Base-by-base conservation (phyloP, 2,113 vertebrate species). In the Eudorcas thomsonii region DNA sequence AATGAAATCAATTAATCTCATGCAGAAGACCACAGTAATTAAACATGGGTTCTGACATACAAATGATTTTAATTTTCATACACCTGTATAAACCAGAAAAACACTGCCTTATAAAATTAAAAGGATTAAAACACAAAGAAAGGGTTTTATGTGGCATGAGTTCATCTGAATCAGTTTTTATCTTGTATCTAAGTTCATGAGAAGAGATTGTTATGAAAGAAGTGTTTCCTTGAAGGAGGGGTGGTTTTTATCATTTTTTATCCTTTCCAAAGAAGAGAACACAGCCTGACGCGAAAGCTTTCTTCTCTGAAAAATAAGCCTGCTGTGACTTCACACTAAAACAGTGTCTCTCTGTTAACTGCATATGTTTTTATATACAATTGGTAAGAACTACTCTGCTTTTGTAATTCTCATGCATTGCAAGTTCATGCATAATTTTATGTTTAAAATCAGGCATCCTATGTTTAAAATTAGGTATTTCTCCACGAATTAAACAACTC, bases 31-130 rank as follows among this genome's bases (percentile, higher is more conserved):
- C 45, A 57, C 1, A 71, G 26, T 94, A 85, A 95, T 97, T 94
- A 96, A 95, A 90, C 17, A 67, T 43, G 43, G 13, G 23, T 86
- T 96, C 19, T 36, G n/a, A 96, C 33, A 85, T 43, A 62, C 12
- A 95, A 94, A 67, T 93, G 23, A 7, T 93, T 92, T 94, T 94
- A 28, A 88, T 94, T 91, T 90, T 90, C 78, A 92, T 52, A 26
- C 10, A 67, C 25, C 19, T 52, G 25, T 88, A 7, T 74, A 57
- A 88, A 57, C 6, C 64, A 60, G 13, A 64, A 80, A 59, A 96
- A 55, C 57, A 81, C 3, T 16, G 48, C 36, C 77, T 91, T 62
- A 71, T 89, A 25, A 91, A 93, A 94, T 59, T 10, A 19, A 85
- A 54, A 59, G n/a, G 90, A 62, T 88, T 81, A 77, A 98, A 80